Base-by-base conservation (phyloP, 1,140 invertebrate genomes). In the Teleopsis dalmanni region DNA sequence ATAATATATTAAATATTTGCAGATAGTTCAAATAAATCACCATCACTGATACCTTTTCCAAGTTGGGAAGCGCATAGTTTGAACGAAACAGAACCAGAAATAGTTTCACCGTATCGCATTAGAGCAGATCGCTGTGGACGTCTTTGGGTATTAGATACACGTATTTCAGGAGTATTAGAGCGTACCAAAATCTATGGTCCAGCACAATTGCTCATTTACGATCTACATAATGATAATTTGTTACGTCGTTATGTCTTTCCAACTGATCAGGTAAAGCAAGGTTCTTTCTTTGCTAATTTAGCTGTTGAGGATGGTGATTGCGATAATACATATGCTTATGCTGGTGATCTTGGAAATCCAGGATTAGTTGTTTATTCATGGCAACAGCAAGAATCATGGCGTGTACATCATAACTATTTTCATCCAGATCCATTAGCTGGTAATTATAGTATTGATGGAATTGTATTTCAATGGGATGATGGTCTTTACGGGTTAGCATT, bases 101-200 rank as follows among this genome's bases (percentile, higher is more conserved):
- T 87, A n/a, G 78, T 87, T 0, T 87, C 84, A 1, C 81, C 83
- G 0, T 88, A 85, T 63, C 72, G 85, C 0, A 71, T 87, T 0
- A 70, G 82, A 2, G 85, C 81, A 3, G 86, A 89, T 69, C 74
- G 74, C 14, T 89, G 85, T 59, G 80, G 78, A 21, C 75, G 85
- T 3, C 76, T 89, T 2, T 89, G 85, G 85, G 79, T 86, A 0
- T 58, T 88, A 27, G 86, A 89, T 54, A 84, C 82, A 1, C 83
- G 86, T 0, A 73, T 84, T 21, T 73, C 77, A 0, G 78, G 81
- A 18, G 77, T 82, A 25, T 55, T 83, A 4, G 81, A 79, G 22
- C 71, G 71, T 10, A 67, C 75, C 0, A 72, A 73, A 14, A 44
- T 62, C 0, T 62, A 59, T 48, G 74, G 75, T 4, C 68, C 76